Conservation (phyloP, 2,888 invertebrate genomes). For the Ennomos quercinarius region DNA sequence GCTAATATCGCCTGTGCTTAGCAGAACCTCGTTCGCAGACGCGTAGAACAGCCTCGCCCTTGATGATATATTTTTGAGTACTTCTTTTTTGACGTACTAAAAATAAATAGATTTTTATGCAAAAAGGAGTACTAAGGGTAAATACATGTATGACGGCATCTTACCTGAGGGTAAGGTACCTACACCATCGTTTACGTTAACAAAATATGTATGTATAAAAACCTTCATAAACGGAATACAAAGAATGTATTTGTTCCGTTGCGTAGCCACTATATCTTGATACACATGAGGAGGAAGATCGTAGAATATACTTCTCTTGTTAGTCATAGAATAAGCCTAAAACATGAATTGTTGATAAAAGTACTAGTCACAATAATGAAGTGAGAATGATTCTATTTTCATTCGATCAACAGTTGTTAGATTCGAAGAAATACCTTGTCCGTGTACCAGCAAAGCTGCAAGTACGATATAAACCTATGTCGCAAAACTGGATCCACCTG, state of each 20-base stretch:
- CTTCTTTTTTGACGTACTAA: conserved; percentile 63
- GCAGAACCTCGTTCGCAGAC: conserved; percentile 69
- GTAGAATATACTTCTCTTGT: conserved; percentile 63
- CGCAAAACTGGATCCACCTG: conserved; percentile 61
- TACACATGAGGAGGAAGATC: conserved; percentile 72
- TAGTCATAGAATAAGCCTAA: conserved; percentile 70
- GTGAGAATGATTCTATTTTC: too few species aligned
- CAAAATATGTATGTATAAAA: neutral
- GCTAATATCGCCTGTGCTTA: conserved; percentile 71
- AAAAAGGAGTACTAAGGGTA: too few species aligned
- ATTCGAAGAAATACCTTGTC: conserved; percentile 57
- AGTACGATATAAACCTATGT: conserved; percentile 65
- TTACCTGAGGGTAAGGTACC: neutral
- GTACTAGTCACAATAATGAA: too few species aligned
- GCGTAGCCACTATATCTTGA: conserved; percentile 68
- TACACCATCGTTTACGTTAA: neutral
- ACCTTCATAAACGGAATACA: conserved; percentile 72
- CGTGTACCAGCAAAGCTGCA: conserved; percentile 72
- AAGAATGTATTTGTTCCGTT: conserved; percentile 67
- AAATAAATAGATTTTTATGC: neutral
- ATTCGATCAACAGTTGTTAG: too few species aligned
- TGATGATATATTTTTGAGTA: conserved; percentile 62
- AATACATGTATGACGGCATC: neutral
- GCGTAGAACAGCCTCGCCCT: conserved; percentile 65
- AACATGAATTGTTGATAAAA: conserved; percentile 4